Conservation (phyloP, 2,888 invertebrate species). For the Stenoptilia bipunctidactyla region DNA sequence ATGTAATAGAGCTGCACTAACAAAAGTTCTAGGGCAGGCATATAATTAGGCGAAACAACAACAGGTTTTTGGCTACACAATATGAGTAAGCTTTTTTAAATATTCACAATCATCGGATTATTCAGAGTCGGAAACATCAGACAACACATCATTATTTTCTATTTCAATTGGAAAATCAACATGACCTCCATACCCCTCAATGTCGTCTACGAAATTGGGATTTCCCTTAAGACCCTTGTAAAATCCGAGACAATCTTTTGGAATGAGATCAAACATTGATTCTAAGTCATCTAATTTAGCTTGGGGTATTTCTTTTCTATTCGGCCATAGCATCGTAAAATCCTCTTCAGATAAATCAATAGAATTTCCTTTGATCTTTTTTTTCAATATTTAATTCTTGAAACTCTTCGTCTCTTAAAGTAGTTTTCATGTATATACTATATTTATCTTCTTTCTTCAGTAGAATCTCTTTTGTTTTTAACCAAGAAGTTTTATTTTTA, state of each 20-base stretch:
- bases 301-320: constrained; percentile 14
- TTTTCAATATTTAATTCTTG: constrained; percentile 4
- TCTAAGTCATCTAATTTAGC: constrained; percentile 14
- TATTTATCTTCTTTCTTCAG: constrained; percentile 1
- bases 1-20: too few relatives aligned
- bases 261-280: constrained; percentile 12
- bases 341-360: constrained; percentile 5
- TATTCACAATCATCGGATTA: too few relatives aligned
- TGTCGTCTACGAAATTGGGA: neutral
- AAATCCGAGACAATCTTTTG: constrained; percentile 10
- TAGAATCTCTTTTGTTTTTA: constrained; percentile 6
- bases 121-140: too few relatives aligned
- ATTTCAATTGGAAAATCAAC: too few relatives aligned
- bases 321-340: constrained; percentile 13
- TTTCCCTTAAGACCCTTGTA: constrained; percentile 3
- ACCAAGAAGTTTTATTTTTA: constrained; percentile 1
- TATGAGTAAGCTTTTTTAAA: too few relatives aligned
- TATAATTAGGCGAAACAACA: too few relatives aligned
- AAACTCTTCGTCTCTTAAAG: constrained; percentile 1
- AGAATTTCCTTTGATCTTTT: neutral
- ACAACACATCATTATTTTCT: too few relatives aligned
- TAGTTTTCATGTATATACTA: constrained; percentile 1
- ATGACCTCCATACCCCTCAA: neutral
- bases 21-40: too few relatives aligned
- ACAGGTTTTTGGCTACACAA: too few relatives aligned